A percentile compares a stretch with the other conserved stretches of the same genome.
phyloP scores from a whole-genome alignment of 2,888 invertebrate genomes.

The Ophioninae sp. region DNA sequence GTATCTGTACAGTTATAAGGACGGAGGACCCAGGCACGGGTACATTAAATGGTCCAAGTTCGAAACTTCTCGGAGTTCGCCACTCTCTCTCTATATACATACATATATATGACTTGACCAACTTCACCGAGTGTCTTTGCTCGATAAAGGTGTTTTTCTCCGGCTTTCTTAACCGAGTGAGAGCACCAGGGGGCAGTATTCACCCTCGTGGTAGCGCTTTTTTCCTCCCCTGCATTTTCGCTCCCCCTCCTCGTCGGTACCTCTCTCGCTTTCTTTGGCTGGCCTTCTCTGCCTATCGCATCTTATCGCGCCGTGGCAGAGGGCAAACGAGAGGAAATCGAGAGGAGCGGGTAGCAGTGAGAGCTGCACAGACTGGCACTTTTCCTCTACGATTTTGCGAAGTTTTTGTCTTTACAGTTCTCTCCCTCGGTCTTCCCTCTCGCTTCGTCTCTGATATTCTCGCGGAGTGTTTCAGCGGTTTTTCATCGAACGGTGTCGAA shows the following conservation, averaged over 20 bases:
- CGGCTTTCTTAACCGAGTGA: constrained; percentile 62
- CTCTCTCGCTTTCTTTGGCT: constrained; percentile 29
- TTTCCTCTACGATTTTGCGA: constrained; percentile 41
- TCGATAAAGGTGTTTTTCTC: constrained; percentile 79
- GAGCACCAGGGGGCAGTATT: constrained; percentile 33
- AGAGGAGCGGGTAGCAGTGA: background rate
- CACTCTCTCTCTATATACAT: constrained; percentile 16
- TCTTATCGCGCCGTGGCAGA: constrained; percentile 47
- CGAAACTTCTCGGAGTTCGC: constrained; percentile 71
- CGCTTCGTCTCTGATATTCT: constrained; percentile 4
- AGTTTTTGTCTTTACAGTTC: constrained; percentile 41
- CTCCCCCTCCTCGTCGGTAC: constrained; percentile 54
- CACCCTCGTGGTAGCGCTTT: constrained; percentile 60
- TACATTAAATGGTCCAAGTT: constrained; percentile 76
- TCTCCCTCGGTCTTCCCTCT: background rate
- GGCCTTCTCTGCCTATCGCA: constrained; percentile 46
- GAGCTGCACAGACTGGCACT: constrained; percentile 33
- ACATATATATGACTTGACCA: constrained; percentile 68
- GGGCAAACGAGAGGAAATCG: background rate
- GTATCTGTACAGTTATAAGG: constrained; percentile 16
- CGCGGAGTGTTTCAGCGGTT: background rate
- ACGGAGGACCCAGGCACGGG: constrained; percentile 54
- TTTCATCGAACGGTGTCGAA: constrained; percentile 1
- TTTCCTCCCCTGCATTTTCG: constrained; percentile 47
- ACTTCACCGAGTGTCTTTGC: constrained; percentile 74